Evolutionary conservation across 2,797 vertebrate species (phyloP), one percentile per base, ranked within the genome.

Genomic region (Trachops cirrhosus): DNA sequence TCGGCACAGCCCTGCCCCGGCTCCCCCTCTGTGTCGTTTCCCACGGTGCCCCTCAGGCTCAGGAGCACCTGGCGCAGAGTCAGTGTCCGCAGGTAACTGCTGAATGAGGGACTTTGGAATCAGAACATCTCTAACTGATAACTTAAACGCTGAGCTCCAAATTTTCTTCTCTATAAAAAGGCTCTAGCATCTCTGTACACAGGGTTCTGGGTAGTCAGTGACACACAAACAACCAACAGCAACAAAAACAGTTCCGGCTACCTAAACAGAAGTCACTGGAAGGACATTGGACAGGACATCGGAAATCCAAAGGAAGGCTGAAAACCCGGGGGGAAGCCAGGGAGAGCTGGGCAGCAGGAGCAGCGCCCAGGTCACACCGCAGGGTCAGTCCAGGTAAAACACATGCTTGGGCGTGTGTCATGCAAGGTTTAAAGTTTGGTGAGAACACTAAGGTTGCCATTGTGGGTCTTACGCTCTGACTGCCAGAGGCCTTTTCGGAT

Each of bases 101-200:
- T 87, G 54, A 44, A 57, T 50, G 46, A 46, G 10, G 6, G 70
- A 29, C 41, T 74, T 48, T 24, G 44, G 62, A 89, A 71, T 77
- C 16, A 64, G 77, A 52, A 37, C 29, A 62, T 59, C 64, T 82
- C 50, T 50, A 92, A 67, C 18, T 41, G 18, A 32, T 57, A n/a
- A 79, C 50, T 74, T 86, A 79, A 57, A 79, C 15, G 50, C 70
- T 68, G 37, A 94, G 32, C 18, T 86, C n/a, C 73, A 73, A 67
- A 50, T 50, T 46, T 89, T 64, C 16, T 84, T 86, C 78, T 77
- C 52, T 64, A 6, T 70, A 59, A 86, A 78, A 67, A 57, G n/a
- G 4, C 21, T 54, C 77, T 22, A 50, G 34, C 21, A 10, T 39
- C 2, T 39, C 32, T 68, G 32, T 34, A 57, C 50, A 79, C 6